Evolutionary conservation across 2,797 vertebrate species (phyloP), one percentile per base, ranked within the genome.

Genomic region (Nannoperca obscura): DNA sequence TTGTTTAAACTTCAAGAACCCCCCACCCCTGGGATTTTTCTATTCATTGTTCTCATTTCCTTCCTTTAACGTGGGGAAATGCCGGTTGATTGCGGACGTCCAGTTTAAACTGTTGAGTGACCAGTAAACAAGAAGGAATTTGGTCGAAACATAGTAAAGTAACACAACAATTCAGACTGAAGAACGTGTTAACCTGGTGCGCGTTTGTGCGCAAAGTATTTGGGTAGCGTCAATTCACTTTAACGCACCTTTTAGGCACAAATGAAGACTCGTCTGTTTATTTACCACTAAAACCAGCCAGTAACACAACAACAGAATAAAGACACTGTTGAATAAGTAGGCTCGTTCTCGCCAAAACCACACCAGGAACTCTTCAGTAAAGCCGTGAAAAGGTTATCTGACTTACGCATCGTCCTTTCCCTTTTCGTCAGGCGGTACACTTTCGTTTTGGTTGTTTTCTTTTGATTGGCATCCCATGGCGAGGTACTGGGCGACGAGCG

Each of bases 401-500:
- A 95, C 95, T 95, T 88, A 95, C 95, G 76, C 74, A 7, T 94
- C 91, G 53, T 94, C 93, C 64, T 94, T 95, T 27, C 89, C 91
- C 78, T 93, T 95, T 14, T 94, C 93, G n/a, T 91, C 93, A 60
- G 90, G 3, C 32, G 88, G 38, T 58, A 81, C 17, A 64, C 86
- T 92, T 79, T 91, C 92, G 84, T 84, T 91, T 38, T 90, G 91
- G 75, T 82, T 78, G 58, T 80, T 94, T n/a, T 94, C 94, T 69
- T 92, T 94, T 32, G 93, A 75, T 27, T 94, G 94, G 40, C 92
- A 94, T 81, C 95, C 95, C 93, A 95, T 95, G 60, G 93, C 94
- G 81, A 95, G 94, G 82, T 95, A 95, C 83, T 95, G 94, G 86
- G 95, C 95, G 69, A 95, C 95, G 62, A 95, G 92, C 62, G 95